phyloP scores from a whole-genome alignment of 2,797 vertebrate species.

The Taenioides sp. region DNA sequence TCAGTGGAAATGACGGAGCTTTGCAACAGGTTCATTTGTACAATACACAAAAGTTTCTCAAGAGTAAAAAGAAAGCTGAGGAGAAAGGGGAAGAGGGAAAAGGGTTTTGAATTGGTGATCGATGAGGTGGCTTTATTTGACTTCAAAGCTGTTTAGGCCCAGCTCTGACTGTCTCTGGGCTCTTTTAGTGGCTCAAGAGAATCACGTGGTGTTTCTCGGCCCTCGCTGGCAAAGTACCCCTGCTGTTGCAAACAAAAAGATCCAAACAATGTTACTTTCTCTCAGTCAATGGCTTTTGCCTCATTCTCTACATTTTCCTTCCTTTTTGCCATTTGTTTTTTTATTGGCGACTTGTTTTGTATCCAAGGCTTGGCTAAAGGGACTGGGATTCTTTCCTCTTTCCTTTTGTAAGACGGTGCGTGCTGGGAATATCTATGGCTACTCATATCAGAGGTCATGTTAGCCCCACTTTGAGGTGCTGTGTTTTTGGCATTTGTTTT shows the following conservation, averaged over 20 bases:
- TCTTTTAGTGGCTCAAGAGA: constrained; percentile 61
- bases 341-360: constrained; percentile 75
- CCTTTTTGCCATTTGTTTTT: constrained; percentile 75
- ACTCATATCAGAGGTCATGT: constrained; percentile 86
- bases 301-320: constrained; percentile 75
- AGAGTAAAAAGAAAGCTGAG: constrained; percentile 64
- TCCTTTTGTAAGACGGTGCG: constrained; percentile 65
- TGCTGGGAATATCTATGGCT: constrained; percentile 82
- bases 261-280: constrained; percentile 87
- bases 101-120: constrained; percentile 86
- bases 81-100: constrained; percentile 45
- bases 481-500: constrained; percentile 80
- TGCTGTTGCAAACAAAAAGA: constrained; percentile 74
- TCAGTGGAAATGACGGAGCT: constrained; percentile 43
- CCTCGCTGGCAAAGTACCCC: constrained; percentile 78
- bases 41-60: constrained; percentile 58
- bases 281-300: constrained; percentile 76
- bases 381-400: constrained; percentile 55
- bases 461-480: constrained; percentile 65
- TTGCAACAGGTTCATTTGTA: constrained; percentile 66
- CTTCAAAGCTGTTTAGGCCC: constrained; percentile 81
- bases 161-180: constrained; percentile 56
- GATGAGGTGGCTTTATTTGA: constrained; percentile 92
- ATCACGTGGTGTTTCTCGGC: constrained; percentile 80
- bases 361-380: constrained; percentile 63